Base-by-base conservation (phyloP, 2,797 vertebrate genomes). In the Staurois parvus region DNA sequence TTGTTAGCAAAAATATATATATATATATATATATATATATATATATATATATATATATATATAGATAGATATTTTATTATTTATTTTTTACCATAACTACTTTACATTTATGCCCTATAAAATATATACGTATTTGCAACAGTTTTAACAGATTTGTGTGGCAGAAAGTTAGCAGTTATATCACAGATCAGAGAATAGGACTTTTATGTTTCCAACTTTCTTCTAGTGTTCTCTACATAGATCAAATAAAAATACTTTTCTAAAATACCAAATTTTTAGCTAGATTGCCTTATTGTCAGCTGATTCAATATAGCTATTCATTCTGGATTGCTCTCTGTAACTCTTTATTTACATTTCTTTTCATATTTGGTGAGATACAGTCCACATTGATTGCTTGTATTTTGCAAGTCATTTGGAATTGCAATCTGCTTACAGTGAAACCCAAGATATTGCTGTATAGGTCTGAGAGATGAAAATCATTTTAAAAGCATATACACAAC, bases 311-410 rank as follows among this genome's bases (percentile, higher is more conserved):
- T 73, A 66, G 21, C 28, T 74, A 70, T 85, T 76, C 79, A 42
- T 86, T 76, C 68, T 64, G 73, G 70, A 79, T 79, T 88, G 21
- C 88, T 90, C 81, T 89, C 73, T 90, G 84, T 45, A 90, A 7
- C 79, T 88, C 74, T 88, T 88, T 87, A 88, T 91, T 91, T 90
- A 88, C 85, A 86, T 83, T 89, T 91, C 26, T 90, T 91, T 91
- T 89, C 76, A 88, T 74, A 91, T 69, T 79, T 78, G 32, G 68
- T 83, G 69, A 64, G 28, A 68, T 76, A n/a, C 73, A 84, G 48
- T 88, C 69, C 88, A 74, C 85, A 90, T 90, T 90, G 91, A 91
- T 90, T 91, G 72, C 84, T 66, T 89, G 86, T 67, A 72, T 19
- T 84, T 91, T 91, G 83, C 84, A 90, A 85, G 88, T 90, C 88